These are phyloP conservation scores for Nephrotoma guestfalica DNA, from an alignment of 2,888 invertebrate genomes.

Conservation along the genomic window DNA sequence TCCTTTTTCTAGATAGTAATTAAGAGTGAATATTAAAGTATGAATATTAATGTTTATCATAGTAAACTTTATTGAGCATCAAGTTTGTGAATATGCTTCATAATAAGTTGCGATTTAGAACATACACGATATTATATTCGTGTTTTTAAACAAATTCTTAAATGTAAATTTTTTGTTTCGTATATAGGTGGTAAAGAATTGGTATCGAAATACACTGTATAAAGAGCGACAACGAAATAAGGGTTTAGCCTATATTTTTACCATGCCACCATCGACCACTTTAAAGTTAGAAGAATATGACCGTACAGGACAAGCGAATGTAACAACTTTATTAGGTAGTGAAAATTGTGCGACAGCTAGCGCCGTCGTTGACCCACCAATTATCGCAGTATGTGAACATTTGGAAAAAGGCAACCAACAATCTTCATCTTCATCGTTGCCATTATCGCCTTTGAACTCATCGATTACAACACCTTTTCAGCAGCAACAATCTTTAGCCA, in stretches of 20 bases:
- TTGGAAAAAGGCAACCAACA: neutral
- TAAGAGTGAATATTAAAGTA: no score
- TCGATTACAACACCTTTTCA: neutral
- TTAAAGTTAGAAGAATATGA: slow-evolving; percentile 95
- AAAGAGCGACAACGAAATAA: slow-evolving; percentile 98
- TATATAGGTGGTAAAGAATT: slow-evolving; percentile 67
- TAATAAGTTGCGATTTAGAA: no score
- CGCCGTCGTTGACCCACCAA: neutral
- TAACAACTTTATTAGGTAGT: slow-evolving; percentile 37
- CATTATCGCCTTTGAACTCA: neutral
- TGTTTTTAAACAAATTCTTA: no score
- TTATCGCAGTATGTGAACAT: neutral
- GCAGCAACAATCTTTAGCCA: slow-evolving; percentile 13
- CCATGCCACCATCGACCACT: slow-evolving; percentile 94
- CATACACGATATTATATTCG: no score
- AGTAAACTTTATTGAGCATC: no score
- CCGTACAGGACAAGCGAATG: slow-evolving; percentile 93
- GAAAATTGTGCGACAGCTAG: slow-evolving; percentile 8
- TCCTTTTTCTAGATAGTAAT: no score
- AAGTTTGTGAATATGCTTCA: no score
- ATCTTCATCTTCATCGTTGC: neutral
- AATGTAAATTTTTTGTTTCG: no score
- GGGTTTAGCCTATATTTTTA: slow-evolving; percentile 98
- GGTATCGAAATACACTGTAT: slow-evolving; percentile 98
- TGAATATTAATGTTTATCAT: no score